Conservation (phyloP, 2,888 invertebrate species). For the Beris morrisii region DNA sequence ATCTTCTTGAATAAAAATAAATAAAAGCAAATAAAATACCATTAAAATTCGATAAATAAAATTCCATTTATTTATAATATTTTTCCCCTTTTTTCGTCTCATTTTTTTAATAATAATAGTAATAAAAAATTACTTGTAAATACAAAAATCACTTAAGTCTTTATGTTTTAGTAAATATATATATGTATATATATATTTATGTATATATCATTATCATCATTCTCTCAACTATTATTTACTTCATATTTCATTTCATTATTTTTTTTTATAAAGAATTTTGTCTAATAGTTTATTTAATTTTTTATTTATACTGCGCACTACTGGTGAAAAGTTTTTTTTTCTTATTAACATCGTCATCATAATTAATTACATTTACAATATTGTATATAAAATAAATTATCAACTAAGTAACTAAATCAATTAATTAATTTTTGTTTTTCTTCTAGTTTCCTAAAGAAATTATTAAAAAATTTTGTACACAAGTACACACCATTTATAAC, state of each 20-base stretch:
- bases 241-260: conserved; percentile 31
- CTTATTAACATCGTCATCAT: conserved; percentile 4
- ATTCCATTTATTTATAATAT: conserved; percentile 12
- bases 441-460: conserved; percentile 9
- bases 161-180: conserved; percentile 36
- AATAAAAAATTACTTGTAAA: conserved; percentile 42
- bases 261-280: conserved; percentile 38
- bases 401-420: conserved; percentile 1
- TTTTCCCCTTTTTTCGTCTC: conserved; percentile 35
- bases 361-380: conserved; percentile 11
- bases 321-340: neutral
- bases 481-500: conserved; percentile 1
- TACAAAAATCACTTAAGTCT: conserved; percentile 43
- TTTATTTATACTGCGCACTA: conserved; percentile 23
- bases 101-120: conserved; percentile 38
- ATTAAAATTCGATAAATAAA: no score
- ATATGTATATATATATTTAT: conserved; percentile 8
- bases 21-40: no score
- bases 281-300: conserved; percentile 31
- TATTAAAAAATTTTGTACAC: conserved; percentile 22
- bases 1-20: no score
- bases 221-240: conserved; percentile 12
- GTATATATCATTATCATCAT: conserved; percentile 26
- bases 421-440: conserved; percentile 1
- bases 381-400: no score